Evolutionary conservation across 30 jellyfish, hydroid and myxozoan species (phyloP), one percentile per base, ranked within the genome.

Genomic region (Aurelia aurita complex sp. Pacific): DNA sequence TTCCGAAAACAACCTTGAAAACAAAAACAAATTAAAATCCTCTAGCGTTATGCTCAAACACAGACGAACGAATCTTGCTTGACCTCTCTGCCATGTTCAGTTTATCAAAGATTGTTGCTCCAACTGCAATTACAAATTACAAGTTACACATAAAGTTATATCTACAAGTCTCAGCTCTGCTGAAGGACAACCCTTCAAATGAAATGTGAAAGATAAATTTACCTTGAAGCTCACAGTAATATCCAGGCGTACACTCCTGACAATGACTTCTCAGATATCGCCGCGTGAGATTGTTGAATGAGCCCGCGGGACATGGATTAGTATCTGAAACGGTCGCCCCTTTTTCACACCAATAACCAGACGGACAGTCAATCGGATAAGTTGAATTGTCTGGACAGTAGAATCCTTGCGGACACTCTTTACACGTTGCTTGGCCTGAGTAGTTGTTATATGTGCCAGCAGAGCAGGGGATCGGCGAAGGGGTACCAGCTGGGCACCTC

Each of bases 311-410:
- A 62, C 99, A 94, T 18, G 97, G 76, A 76, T 89, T 76, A 10
- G 92, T 59, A 53, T 83, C 93, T 10, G 94, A 90, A 16, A 65
- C 77, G 1, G 83, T 83, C 6, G 97, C 96, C 17, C 91, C 92
- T 67, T 54, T 81, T 16, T 80, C 97, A 77, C 99, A 95, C 97
- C 97, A 95, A 67, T 95, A 95, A 12, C 99, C 99, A 32, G 79
- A 73, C n/a, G 99, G 99, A 67, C 99, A 95, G 38, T 81, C 91
- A 2, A 83, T 19, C 4, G 98, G 98, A 64, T 73, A 77, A 7
- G 97, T 81, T 29, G 96, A 77, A 63, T 90, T 87, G 1, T 77
- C 93, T 1, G 97, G 99, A 74, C 99, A 95, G 79, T 89, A 95
- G 74, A 52, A 89, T 17, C 99, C 99, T 40, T 77, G 43, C 64